Percentiles rank a stretch among this genome's conserved stretches.
Evolutionary conservation across 2,113 vertebrate genomes (phyloP).

Genomic region (Verasper variegatus): DNA sequence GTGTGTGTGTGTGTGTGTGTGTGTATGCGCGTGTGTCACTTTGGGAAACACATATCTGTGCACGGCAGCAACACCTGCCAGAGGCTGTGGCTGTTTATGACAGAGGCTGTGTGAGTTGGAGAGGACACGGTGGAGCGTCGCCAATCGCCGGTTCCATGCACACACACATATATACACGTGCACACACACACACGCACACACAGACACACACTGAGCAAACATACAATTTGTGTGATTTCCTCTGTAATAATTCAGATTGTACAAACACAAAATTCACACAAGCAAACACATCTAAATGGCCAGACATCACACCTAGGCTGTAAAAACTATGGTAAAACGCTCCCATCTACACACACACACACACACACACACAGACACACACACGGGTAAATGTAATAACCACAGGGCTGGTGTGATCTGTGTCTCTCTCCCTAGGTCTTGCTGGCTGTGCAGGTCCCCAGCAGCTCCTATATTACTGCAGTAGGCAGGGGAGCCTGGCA

Average conservation of each 20-base stretch:
- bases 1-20: slow-evolving; percentile 50
- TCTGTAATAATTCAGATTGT: slow-evolving; percentile 50
- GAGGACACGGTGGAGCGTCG: slow-evolving; percentile 85
- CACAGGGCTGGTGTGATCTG: slow-evolving; percentile 93
- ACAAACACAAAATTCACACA: slow-evolving; percentile 59
- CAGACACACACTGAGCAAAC: slow-evolving; percentile 1
- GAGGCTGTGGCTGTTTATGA: slow-evolving; percentile 90
- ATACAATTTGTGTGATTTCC: slow-evolving; percentile 38
- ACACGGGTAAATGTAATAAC: slow-evolving; percentile 91
- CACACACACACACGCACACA: slow-evolving; percentile 16
- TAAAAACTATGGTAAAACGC: slow-evolving; percentile 38
- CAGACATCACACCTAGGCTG: slow-evolving; percentile 47
- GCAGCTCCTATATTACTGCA: slow-evolving; percentile 93
- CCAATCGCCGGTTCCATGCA: slow-evolving; percentile 53
- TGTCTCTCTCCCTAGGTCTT: slow-evolving; percentile 80
- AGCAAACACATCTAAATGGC: slow-evolving; percentile 59
- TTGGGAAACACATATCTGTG: slow-evolving; percentile 74
- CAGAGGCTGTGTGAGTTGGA: slow-evolving; percentile 89
- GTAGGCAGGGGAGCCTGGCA: slow-evolving; percentile 94
- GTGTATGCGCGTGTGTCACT: slow-evolving; percentile 67
- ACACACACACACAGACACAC: slow-evolving; percentile 49
- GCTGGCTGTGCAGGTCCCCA: slow-evolving; percentile 92
- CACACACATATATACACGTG: too few relatives aligned
- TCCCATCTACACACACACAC: slow-evolving; percentile 24
- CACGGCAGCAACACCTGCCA: slow-evolving; percentile 84